Conservation (phyloP, 2,797 vertebrate species). For the Stomatorhinus walkeri region DNA sequence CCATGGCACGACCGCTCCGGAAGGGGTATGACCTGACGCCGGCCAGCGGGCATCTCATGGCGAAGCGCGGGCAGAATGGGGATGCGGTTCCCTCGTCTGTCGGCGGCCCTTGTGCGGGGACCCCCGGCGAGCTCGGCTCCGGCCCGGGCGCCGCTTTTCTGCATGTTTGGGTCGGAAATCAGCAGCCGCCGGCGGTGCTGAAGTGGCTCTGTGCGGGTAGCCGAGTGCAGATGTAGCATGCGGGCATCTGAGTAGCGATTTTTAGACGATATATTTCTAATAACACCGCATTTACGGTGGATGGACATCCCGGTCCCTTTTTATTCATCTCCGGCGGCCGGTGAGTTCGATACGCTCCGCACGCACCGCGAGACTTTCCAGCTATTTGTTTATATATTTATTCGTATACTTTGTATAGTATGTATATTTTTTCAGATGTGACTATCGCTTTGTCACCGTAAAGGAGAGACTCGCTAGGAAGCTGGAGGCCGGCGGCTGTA, state of each 20-base stretch:
- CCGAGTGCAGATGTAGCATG: neutral
- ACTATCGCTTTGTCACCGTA: neutral
- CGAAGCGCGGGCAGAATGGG: slow-evolving; percentile 34
- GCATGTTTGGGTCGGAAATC: neutral
- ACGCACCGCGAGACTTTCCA: neutral
- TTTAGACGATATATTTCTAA: neutral
- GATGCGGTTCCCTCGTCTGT: neutral
- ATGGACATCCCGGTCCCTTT: neutral
- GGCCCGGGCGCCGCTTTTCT: neutral
- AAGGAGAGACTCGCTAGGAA: neutral
- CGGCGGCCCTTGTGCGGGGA: neutral
- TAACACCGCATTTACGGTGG: neutral
- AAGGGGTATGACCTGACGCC: neutral
- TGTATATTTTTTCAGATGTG: neutral
- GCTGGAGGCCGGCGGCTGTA: neutral
- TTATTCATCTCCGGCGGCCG: neutral
- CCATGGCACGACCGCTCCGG: neutral
- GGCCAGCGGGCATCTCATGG: neutral
- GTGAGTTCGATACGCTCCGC: neutral
- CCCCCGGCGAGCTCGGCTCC: neutral
- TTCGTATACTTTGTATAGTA: neutral
- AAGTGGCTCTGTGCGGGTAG: neutral
- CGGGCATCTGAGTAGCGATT: neutral
- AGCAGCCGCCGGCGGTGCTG: neutral
- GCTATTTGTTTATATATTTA: neutral